Evolutionary conservation across 2,888 invertebrate species (phyloP).

Genomic region (Resseliella maxima): DNA sequence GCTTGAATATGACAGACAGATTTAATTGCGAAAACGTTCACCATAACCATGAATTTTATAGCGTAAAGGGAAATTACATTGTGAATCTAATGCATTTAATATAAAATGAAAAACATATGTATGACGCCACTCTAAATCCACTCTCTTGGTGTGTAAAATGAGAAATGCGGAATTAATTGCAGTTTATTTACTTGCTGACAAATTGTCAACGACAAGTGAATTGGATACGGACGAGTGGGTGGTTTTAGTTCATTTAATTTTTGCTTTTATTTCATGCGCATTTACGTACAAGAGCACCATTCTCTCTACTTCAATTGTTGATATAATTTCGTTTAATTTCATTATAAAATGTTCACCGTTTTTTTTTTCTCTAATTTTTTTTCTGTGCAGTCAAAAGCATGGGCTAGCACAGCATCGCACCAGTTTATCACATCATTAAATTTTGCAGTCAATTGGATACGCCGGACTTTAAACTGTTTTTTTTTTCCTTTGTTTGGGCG

Average conservation of each 20-base stretch:
- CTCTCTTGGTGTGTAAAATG: neutral
- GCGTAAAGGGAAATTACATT: neutral
- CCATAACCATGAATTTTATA: neutral
- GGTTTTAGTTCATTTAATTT: neutral
- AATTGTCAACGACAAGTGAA: neutral
- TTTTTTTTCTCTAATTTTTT: neutral
- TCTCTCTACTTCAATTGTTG: too few species aligned
- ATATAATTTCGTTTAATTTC: neutral
- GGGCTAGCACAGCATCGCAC: neutral
- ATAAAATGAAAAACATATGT: neutral
- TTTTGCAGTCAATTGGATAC: neutral
- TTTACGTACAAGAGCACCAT: neutral
- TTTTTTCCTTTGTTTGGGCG: neutral
- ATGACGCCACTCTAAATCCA: too few species aligned
- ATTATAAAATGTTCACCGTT: neutral
- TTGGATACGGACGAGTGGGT: neutral
- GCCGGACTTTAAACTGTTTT: neutral
- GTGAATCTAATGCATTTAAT: neutral
- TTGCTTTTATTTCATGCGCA: neutral
- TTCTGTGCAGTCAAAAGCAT: neutral
- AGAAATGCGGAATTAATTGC: constrained; percentile 31
- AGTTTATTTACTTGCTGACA: neutral
- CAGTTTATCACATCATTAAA: neutral
- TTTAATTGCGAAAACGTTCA: neutral
- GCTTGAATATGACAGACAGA: too few species aligned